Evolutionary conservation across 2,888 invertebrate genomes (phyloP), one percentile per base, ranked within the genome.

Genomic region (Ennomos erosarius): DNA sequence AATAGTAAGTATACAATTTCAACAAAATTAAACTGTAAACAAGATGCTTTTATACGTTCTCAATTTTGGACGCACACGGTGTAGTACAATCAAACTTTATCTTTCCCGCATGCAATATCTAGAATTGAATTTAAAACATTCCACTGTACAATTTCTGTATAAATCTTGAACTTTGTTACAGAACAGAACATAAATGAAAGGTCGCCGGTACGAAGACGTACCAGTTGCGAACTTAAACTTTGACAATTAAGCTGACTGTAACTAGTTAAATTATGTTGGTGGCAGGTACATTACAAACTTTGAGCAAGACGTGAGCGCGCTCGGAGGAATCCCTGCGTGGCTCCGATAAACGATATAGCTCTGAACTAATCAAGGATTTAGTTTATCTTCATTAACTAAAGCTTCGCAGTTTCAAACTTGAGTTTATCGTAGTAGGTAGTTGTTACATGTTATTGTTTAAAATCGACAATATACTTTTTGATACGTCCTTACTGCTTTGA

Each of bases 201-300:
- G 42, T 51, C 43, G 48, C 37, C 8, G 59, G 75, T 71, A 56
- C 67, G 48, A 69, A 16, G 44, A 45, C 52, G 74, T 74, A 57
- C 74, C 71, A 68, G 65, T 52, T 58, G 33, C 56, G 42, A 59
- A 56, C 52, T 10, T 47, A 40, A 71, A 70, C 66, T 74, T 76
- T 55, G 60, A 63, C 66, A 69, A 68, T 74, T 66, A 69, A 61
- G 49, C 70, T 56, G 59, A 62, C 54, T 50, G 44, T 55, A 47
- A 55, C 46, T 59, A 26, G 26, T 26, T 26, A 67, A 55, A 53
- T 64, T 59, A 50, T 49, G 53, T 54, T 51, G 40, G 43, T 47
- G 49, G 53, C 59, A 56, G 43, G 50, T 50, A 55, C 52, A 46
- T 48, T 55, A 57, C 42, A 37, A 49, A 55, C 11, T 60, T 59